Evolutionary conservation across 2,888 invertebrate species (phyloP), one percentile per base, ranked within the genome.

Genomic region (Baccha elongata): DNA sequence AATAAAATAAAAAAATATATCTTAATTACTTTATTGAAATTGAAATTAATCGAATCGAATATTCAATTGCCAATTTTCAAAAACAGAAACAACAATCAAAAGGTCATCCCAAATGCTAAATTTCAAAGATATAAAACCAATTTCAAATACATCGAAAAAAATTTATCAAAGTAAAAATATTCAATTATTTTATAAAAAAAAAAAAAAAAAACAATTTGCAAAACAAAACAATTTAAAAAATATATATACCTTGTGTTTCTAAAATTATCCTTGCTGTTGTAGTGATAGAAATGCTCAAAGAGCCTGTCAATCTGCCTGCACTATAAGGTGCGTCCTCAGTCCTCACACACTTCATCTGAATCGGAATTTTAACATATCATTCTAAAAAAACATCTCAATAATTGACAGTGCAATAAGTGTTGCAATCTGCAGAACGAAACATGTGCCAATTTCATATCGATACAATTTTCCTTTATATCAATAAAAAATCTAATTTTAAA

Each of bases 361-460:
- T 55, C 13, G 13, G 23, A 55, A 40, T 23, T 58, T 58, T 40
- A 48, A 69, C 35, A 62, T 48, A 15, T 26, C 52, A 48, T 42
- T 42, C 40, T 60, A 44, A 44, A 60, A 42, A 60, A 52, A 11
- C 21, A 40, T 26, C 19, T 42, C 52, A 21, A 46, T 67, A 64
- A 48, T 29, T 74, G 75, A 76, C 76, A 42, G 71, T 62, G 8
- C 13, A 35, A 50, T 50, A 32, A 32, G 29, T n/a, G n/a, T n/a
- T n/a, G n/a, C 19, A 29, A 53, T 73, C 68, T 40, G 62, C 64
- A 68, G 62, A 50, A 65, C 72, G 44, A 72, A 73, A 55, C 78
- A 73, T 83, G 72, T 83, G 83, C 83, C 83, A 83, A 72, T 78
- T 78, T 83, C 55, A 83, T 83, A 83, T 83, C 83, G 78, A 78